Evolutionary conservation across 2,888 invertebrate genomes (phyloP), one percentile per base, ranked within the genome.

Genomic region (Sipha maydis): DNA sequence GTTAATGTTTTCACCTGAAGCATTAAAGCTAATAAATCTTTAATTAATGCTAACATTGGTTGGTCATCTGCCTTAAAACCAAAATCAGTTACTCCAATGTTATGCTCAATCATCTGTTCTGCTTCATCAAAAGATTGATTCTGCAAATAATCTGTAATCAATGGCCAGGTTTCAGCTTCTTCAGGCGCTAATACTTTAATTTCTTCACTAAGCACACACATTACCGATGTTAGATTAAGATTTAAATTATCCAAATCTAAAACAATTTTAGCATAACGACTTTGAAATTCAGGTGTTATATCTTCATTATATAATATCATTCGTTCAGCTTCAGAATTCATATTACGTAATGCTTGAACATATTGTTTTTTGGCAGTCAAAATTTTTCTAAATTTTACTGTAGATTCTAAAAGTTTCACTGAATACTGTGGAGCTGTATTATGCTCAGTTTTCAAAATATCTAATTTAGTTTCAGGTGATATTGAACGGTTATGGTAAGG

Each of bases 211-310:
- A 90, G 80, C 11, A 89, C 80, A 56, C 89, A 89, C 56, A 90
- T 90, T 14, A 89, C 85, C 31, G 88, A 85, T 61, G 89, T 85
- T 25, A 99, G 94, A 91, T 98, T 97, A 90, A 94, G 94, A 92
- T 99, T 99, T 93, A 99, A 95, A 91, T 95, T 95, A 91, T 98
- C 98, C 91, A 99, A 94, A 90, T 98, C 97, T 86, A 98, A 95
- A 4, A 99, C 95, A 82, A 92, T 92, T 56, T 90, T 90, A 8
- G 98, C 98, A 93, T 99, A 99, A 91, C 95, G 95, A 90, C 96
- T 94, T 92, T 98, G 97, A 92, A 98, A 99, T 91, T 98, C 98
- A 90, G 96, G 95, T 8, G 96, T 94, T 91, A 97, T 94, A 90
- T 94, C 94, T 91, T 96, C 94, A 56, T 96, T 95, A 91, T 95